Evolutionary conservation across 2,888 invertebrate genomes (phyloP), one percentile per base, ranked within the genome.

Genomic region (Dasypogon diadema): DNA sequence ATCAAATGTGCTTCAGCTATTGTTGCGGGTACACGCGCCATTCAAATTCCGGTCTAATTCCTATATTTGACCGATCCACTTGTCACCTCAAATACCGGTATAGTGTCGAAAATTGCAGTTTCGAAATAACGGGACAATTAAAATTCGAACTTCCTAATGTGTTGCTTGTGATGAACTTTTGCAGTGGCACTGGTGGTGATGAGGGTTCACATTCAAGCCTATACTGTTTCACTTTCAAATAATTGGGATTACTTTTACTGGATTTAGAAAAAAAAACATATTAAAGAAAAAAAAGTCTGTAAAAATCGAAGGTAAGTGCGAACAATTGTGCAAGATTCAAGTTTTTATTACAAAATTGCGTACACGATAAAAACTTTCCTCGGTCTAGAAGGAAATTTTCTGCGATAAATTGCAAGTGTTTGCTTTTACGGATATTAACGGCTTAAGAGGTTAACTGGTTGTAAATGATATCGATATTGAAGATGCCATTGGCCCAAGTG

Each of bases 1-100:
- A 81, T 84, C 82, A 84, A 84, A 85, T 81, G 82, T 80, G 81
- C 80, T 80, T 80, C 82, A 84, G 83, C 83, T 83, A 84, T 83
- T 84, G 85, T 83, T 84, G 81, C 82, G 82, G 81, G 80, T 81
- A 82, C 85, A 85, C 84, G 84, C 83, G 83, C 24, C 10, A 55
- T 55, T 65, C 65, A 22, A 46, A 65, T 65, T 65, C 46, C 65
- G 48, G 46, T 65, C 65, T 48, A 48, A 24, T 48, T 65, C 24
- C n/a, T n/a, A n/a, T 48, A 48, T 5, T 8, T 14, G 65, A 8
- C 5, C 65, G 65, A 12, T 60, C 60, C 22, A 60, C 37, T 60
- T 60, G 46, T 14, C 22, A 37, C 10, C 21, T 21, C 21, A 12
- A 42, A n/a, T 24, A n/a, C 65, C 8, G 22, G 65, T 65, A 18